These are phyloP conservation scores for Nemotelus nigrinus DNA, from an alignment of 2,888 invertebrate genomes.

Conservation along the genomic window DNA sequence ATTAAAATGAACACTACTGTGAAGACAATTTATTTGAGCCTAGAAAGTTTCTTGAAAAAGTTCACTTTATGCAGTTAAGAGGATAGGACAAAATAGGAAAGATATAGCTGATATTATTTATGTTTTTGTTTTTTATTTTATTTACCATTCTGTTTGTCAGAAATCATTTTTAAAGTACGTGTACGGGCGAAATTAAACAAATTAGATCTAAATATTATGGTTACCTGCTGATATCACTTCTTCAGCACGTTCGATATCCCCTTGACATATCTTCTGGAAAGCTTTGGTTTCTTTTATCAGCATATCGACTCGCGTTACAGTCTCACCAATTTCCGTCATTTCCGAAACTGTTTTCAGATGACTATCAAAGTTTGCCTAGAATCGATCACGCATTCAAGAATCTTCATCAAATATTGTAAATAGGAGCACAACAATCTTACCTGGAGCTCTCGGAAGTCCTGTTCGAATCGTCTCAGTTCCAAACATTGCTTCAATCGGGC, in stretches of 20 bases:
- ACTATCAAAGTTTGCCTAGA: slow-evolving; percentile 76
- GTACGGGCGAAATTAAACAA: background rate
- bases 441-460: slow-evolving; percentile 91
- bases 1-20: too few relatives aligned
- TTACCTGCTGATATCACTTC: slow-evolving; percentile 78
- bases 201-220: slow-evolving; percentile 7
- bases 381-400: background rate
- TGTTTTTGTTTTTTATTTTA: too few relatives aligned
- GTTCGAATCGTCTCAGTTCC: slow-evolving; percentile 91
- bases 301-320: slow-evolving; percentile 81
- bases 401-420: background rate
- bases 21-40: background rate
- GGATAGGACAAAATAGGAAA: background rate
- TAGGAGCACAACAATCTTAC: slow-evolving; percentile 59
- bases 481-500: slow-evolving; percentile 89
- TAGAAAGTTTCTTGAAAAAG: slow-evolving; percentile 65
- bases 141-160: too few relatives aligned
- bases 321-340: slow-evolving; percentile 90
- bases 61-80: slow-evolving; percentile 58
- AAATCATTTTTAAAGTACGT: too few relatives aligned
- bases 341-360: slow-evolving; percentile 82
- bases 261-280: slow-evolving; percentile 81
- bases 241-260: slow-evolving; percentile 84
- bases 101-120: too few relatives aligned
- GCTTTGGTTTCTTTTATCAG: slow-evolving; percentile 80